phyloP scores from a whole-genome alignment of 2,113 vertebrate genomes.

The Protomyctophum bolini region DNA sequence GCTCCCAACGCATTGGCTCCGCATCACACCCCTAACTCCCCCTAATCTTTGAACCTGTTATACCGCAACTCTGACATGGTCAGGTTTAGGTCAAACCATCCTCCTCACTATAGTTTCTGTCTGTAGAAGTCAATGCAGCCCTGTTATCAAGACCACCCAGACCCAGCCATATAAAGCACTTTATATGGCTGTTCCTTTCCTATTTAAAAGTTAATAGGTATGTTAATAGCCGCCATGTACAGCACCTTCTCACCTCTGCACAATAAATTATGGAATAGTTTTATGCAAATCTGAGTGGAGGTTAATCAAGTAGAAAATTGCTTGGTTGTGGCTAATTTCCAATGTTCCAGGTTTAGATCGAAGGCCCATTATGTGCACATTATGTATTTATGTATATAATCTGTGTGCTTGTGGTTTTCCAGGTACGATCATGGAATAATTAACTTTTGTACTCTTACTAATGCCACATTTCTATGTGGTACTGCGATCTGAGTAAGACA shows the following conservation, averaged over 20 bases:
- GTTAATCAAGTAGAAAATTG: conserved; percentile 37
- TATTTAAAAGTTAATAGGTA: background rate
- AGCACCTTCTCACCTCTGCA: background rate
- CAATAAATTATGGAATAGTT: background rate
- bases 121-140: too few relatives aligned
- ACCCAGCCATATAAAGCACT: background rate
- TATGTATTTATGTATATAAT: background rate
- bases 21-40: too few relatives aligned
- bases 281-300: conserved; percentile 33
- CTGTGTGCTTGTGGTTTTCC: background rate
- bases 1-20: too few relatives aligned
- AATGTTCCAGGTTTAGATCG: background rate
- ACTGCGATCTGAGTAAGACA: background rate
- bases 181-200: background rate
- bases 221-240: conserved; percentile 21
- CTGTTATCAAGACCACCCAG: too few relatives aligned
- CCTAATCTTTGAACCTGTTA: too few relatives aligned
- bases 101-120: too few relatives aligned
- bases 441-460: too few relatives aligned
- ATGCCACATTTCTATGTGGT: background rate
- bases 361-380: background rate
- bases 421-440: too few relatives aligned
- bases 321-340: background rate
- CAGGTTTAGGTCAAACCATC: too few relatives aligned
- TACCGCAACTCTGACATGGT: too few relatives aligned